Base-by-base conservation (phyloP, 2,113 vertebrate species). In the Lasiurus borealis region DNA sequence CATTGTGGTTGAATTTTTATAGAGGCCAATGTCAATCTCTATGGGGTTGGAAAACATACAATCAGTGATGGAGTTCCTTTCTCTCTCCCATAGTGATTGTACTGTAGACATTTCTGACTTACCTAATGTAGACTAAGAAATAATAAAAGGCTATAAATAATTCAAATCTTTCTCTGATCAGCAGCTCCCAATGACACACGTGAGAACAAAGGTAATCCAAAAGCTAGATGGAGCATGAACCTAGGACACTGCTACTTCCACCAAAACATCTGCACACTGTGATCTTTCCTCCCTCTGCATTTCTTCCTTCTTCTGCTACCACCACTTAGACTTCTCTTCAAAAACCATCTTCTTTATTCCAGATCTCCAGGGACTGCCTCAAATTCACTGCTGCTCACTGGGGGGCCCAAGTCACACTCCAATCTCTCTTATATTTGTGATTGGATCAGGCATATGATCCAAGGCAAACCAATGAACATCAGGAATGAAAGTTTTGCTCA, bases 1-100 rank as follows among this genome's bases (percentile, higher is more conserved):
- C 52, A 84, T 90, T 88, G 76, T 73, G 54, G 31, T 18, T 85
- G 92, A 77, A 73, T 76, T 94, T 89, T 94, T 88, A 82, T 73
- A 88, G 78, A 93, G 62, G 66, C 50, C 0, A 94, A 95, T 88
- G 76, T 90, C 81, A 96, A 6, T 68, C 88, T 96, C 90, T 73
- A 57, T 2, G 34, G 62, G 62, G 31, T 50, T 95, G 92, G 72
- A 71, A 81, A 90, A 90, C 54, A 34, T 34, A 81, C 69, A 76
- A 85, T 57, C 46, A 54, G n/a, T 48, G 36, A 57, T 27, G 29
- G 1, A 81, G 80, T 46, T 10, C 27, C 87, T 96, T 97, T 90
- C 71, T 81, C 27, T 92, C 71, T 91, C 69, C 69, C 31, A 40
- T 25, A 59, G 54, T 88, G 59, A 90, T 93, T 93, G 46, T 88